phyloP scores from a whole-genome alignment of 2,113 vertebrate genomes.

The Clarias magur region DNA sequence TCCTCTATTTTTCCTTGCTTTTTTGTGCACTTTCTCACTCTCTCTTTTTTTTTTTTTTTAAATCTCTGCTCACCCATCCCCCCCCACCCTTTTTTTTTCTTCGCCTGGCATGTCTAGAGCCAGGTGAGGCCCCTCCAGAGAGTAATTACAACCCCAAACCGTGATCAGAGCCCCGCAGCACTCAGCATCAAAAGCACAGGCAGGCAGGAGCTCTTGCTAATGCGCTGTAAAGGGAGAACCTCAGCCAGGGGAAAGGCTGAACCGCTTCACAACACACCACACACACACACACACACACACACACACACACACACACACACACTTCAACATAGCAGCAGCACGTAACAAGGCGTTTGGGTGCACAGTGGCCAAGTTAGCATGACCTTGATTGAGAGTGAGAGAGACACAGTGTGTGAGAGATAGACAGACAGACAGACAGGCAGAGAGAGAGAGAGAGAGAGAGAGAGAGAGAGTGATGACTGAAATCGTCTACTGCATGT shows the following conservation, averaged over 20 bases:
- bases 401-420: conserved; percentile 29
- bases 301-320: background rate
- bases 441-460: conserved; percentile 19
- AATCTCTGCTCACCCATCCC: background rate
- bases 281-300: background rate
- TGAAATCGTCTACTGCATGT: conserved; percentile 47
- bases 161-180: conserved; percentile 51
- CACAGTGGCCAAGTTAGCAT: conserved; percentile 43
- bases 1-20: background rate
- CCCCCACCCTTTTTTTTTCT: background rate
- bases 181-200: conserved; percentile 46
- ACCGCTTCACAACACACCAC: conserved; percentile 11
- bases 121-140: conserved; percentile 54
- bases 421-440: conserved; percentile 15
- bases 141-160: conserved; percentile 51
- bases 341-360: conserved; percentile 40
- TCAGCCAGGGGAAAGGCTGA: conserved; percentile 25
- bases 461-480: conserved; percentile 25
- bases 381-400: conserved; percentile 30
- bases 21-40: background rate
- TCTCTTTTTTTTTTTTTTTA: background rate
- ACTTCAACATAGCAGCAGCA: background rate
- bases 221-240: conserved; percentile 40
- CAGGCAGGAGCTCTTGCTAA: conserved; percentile 41
- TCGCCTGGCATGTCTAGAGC: conserved; percentile 11